These are phyloP conservation scores for Setophaga kirtlandii DNA, from an alignment of 2,113 vertebrate genomes.

Conservation along the genomic window DNA sequence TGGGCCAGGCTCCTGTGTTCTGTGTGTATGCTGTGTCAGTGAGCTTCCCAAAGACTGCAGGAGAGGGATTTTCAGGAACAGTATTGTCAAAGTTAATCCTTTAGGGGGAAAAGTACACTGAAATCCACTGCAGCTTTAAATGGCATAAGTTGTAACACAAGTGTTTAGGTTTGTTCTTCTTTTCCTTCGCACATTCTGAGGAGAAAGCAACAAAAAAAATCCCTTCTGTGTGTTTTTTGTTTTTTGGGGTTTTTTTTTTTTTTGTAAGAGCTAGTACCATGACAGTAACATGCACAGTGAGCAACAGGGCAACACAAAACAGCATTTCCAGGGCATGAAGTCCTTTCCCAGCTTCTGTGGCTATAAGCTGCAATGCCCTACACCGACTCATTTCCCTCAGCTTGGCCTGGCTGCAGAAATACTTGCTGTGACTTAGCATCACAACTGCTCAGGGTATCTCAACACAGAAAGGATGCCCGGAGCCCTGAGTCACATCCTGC, in stretches of 20 bases:
- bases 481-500: neutral
- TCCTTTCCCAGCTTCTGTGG: neutral
- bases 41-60: neutral
- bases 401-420: neutral
- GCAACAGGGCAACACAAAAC: neutral
- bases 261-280: neutral
- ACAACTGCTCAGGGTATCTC: neutral
- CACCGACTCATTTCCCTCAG: neutral
- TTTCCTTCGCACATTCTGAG: neutral
- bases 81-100: neutral
- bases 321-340: neutral
- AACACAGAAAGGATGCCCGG: neutral
- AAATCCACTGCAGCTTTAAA: neutral
- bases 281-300: neutral
- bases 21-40: neutral
- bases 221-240: rapidly evolving
- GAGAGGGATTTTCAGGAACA: neutral
- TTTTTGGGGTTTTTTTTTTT: neutral
- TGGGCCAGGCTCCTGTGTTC: neutral
- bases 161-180: neutral
- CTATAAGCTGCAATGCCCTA: neutral
- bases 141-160: neutral
- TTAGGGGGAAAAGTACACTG: neutral
- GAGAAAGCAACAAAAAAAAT: neutral
- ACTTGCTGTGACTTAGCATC: neutral